phyloP scores from a whole-genome alignment of 30 jellyfish, hydroid and myxozoan genomes.

The Sanderia malayensis region DNA sequence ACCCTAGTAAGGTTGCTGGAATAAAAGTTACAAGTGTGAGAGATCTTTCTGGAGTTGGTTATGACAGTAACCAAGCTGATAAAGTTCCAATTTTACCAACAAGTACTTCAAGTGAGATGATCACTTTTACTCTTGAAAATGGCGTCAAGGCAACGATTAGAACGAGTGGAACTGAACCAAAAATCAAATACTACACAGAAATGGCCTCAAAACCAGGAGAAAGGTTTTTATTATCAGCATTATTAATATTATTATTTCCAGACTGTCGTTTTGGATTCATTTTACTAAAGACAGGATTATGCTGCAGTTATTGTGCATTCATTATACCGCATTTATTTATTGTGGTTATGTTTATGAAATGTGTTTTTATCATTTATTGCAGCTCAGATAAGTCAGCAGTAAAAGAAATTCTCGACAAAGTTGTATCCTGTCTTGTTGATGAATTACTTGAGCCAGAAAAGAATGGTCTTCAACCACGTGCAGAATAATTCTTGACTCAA shows the following conservation, averaged over 20 bases:
- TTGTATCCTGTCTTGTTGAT: constrained; percentile 46
- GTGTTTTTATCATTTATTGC: too few relatives aligned
- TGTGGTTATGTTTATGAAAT: too few relatives aligned
- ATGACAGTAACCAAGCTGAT: constrained; percentile 69
- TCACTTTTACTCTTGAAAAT: constrained; percentile 68
- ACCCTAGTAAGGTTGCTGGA: constrained; percentile 69
- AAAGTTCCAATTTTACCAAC: constrained; percentile 89
- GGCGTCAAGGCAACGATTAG: constrained; percentile 90
- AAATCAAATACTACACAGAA: constrained; percentile 81
- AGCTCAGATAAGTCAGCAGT: constrained; percentile 66
- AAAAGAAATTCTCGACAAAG: constrained; percentile 29
- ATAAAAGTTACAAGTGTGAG: constrained; percentile 65
- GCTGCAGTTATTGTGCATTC: too few relatives aligned
- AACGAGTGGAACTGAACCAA: constrained; percentile 98
- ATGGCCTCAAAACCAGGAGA: constrained; percentile 73
- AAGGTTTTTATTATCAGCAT: constrained; percentile 32
- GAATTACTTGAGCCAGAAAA: constrained; percentile 80
- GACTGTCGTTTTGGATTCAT: too few relatives aligned
- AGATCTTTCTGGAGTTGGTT: constrained; percentile 80
- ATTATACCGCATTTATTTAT: too few relatives aligned
- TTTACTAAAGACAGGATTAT: too few relatives aligned
- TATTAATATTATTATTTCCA: too few relatives aligned
- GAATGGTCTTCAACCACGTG: constrained; percentile 63
- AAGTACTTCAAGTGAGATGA: constrained; percentile 86
- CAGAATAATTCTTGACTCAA: constrained; percentile 23